These are phyloP conservation scores for Hiodon tergisus DNA, from an alignment of 2,113 vertebrate species.

Conservation along the genomic window DNA sequence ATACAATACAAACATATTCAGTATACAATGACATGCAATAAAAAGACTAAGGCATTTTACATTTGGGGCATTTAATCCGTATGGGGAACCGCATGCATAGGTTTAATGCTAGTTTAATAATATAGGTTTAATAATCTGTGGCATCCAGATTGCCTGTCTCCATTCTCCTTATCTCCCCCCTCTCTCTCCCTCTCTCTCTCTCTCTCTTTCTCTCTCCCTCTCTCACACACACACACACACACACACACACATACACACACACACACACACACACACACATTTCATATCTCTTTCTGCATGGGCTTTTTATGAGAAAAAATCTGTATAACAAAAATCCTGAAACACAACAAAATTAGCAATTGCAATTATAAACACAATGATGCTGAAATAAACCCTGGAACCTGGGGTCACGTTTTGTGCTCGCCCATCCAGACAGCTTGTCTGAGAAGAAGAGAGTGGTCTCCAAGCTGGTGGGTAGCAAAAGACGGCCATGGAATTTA, in stretches of 20 bases:
- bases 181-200: background rate
- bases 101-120: too few relatives aligned
- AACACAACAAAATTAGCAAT: too few relatives aligned
- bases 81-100: too few relatives aligned
- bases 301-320: too few relatives aligned
- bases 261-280: background rate
- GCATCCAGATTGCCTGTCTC: conserved; percentile 2
- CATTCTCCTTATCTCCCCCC: background rate
- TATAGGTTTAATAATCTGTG: conserved; percentile 9
- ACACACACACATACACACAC: too few relatives aligned
- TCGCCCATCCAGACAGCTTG: too few relatives aligned
- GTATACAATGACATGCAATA: background rate
- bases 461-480: background rate
- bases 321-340: too few relatives aligned
- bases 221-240: background rate
- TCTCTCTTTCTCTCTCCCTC: conserved; percentile 4
- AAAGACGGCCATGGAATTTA: background rate
- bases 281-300: too few relatives aligned
- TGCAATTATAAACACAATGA: background rate
- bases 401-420: too few relatives aligned
- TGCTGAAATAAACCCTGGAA: too few relatives aligned
- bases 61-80: too few relatives aligned
- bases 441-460: too few relatives aligned
- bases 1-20: background rate
- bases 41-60: background rate